Base-by-base conservation (phyloP, 2,888 invertebrate species). In the Neocrepidodera transversa region DNA sequence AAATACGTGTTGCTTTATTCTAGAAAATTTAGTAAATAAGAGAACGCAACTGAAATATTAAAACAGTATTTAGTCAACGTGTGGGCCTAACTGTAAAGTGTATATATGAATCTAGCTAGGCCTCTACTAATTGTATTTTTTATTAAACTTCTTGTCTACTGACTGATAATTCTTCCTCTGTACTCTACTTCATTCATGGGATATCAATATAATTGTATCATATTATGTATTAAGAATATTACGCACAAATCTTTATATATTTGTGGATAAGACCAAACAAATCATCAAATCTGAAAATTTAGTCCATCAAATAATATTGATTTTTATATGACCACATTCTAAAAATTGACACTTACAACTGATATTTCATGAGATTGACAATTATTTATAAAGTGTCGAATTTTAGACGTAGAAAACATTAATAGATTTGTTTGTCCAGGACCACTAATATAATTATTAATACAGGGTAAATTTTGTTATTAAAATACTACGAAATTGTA, bases 71-170 rank as follows among this genome's bases (percentile, higher is more conserved):
- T n/a, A n/a, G n/a, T 57, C 50, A 32, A 50, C 14, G 32, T 62
- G 49, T 51, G 40, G 65, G 63, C 65, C 64, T 64, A 64, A 60
- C 8, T 62, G 61, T 64, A 62, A 51, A 64, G 32, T 54, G 54
- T 45, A 54, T 13, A 53, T 54, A 54, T 50, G 49, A 50, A 64
- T 50, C 28, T 55, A 4, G 13, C 13, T 35, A 43, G 64, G 64
- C 64, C 65, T 64, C 49, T 35, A 35, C 53, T 18, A 42, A n/a
- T 43, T 38, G 35, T 58, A 53, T 38, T 53, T 56, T 53, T 45
- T 57, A 61, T 48, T 54, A 50, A 53, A 35, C 48, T 43, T 32
- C 38, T 42, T 28, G 20, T 58, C 13, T 54, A 60, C 49, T 58
- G 60, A 63, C 63, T 60, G 63, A 60, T 51, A 38, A 57, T 28